A percentile compares a stretch with the other conserved stretches of the same genome.
phyloP scores from a whole-genome alignment of 2,888 invertebrate species.

The Acrobasis repandana region DNA sequence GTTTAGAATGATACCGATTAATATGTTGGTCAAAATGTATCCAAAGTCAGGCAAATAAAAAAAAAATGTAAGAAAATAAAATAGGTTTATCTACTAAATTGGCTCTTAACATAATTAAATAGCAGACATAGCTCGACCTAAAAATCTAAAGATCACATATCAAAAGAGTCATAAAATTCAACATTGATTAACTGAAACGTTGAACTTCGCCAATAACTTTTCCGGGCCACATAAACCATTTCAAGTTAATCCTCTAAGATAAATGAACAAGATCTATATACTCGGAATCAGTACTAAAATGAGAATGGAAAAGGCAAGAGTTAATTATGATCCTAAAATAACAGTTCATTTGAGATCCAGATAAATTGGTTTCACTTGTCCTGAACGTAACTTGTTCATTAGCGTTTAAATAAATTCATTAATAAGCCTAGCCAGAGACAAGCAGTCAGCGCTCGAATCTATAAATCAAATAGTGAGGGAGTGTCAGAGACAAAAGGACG shows the following conservation, averaged over 20 bases:
- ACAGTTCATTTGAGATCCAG: slow-evolving; percentile 62
- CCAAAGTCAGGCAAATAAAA: too few relatives aligned
- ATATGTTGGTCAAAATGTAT: too few relatives aligned
- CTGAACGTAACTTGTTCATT: slow-evolving; percentile 78
- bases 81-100: too few relatives aligned
- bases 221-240: slow-evolving; percentile 16
- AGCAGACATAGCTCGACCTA: neutral
- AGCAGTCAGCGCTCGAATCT: slow-evolving; percentile 76
- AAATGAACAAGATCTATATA: slow-evolving; percentile 23
- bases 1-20: too few relatives aligned
- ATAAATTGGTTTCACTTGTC: slow-evolving; percentile 79
- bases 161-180: slow-evolving; percentile 10
- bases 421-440: slow-evolving; percentile 75
- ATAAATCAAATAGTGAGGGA: slow-evolving; percentile 82
- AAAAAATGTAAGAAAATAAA: too few relatives aligned
- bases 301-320: slow-evolving; percentile 30
- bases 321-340: slow-evolving; percentile 67
- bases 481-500: slow-evolving; percentile 79
- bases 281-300: slow-evolving; percentile 20
- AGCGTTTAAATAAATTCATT: slow-evolving; percentile 82
- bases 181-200: slow-evolving; percentile 17
- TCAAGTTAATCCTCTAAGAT: slow-evolving; percentile 16
- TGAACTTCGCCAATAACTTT: slow-evolving; percentile 19
- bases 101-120: neutral
- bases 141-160: neutral